A percentile compares a stretch with the other conserved stretches of the same genome.
Evolutionary conservation across 2,888 invertebrate species (phyloP).

Genomic region (Apotomis capreana): DNA sequence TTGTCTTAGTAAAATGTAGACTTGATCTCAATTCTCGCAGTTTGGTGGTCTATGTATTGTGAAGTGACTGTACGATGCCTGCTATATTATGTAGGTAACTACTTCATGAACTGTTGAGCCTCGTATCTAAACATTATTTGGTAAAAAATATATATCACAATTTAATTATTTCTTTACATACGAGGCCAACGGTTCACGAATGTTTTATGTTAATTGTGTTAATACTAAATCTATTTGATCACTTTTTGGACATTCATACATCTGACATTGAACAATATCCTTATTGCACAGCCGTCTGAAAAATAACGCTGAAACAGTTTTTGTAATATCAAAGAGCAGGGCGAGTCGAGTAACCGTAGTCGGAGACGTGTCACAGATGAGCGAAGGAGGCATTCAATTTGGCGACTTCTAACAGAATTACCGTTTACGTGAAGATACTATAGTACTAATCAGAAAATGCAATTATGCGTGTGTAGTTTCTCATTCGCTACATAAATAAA

Average conservation of each 20-base stretch:
- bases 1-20: conserved; percentile 24
- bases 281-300: conserved; percentile 81
- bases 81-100: conserved; percentile 57
- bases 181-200: conserved; percentile 72
- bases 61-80: conserved; percentile 62
- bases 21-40: conserved; percentile 21
- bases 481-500: conserved; percentile 71
- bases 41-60: conserved; percentile 48
- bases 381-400: conserved; percentile 23
- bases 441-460: conserved; percentile 40
- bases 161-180: conserved; percentile 7
- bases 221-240: conserved; percentile 77
- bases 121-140: conserved; percentile 19
- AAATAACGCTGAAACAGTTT: conserved; percentile 76
- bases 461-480: conserved; percentile 78
- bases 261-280: conserved; percentile 78
- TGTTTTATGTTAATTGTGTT: conserved; percentile 76
- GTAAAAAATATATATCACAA: conserved; percentile 18
- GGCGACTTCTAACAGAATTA: conserved; percentile 30
- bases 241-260: conserved; percentile 79
- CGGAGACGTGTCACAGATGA: conserved; percentile 28
- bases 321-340: conserved; percentile 83
- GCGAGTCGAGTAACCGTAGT: conserved; percentile 41
- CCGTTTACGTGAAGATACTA: conserved; percentile 33
- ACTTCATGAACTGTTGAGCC: conserved; percentile 76